phyloP scores from a whole-genome alignment of 23 tunicate genomes.

The Trididemnum clinides region DNA sequence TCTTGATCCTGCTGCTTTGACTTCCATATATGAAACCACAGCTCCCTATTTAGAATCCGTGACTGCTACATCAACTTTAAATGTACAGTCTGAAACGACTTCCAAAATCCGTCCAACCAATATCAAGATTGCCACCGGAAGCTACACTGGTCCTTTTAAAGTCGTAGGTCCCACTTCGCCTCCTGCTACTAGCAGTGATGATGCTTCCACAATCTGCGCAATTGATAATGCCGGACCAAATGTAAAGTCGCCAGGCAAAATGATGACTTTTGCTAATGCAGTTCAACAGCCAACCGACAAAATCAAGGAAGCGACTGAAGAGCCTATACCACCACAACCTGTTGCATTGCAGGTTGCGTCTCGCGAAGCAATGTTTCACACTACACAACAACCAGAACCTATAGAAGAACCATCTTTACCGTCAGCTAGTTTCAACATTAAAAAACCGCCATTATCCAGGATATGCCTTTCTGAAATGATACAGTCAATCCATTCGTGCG shows the following conservation, averaged over 20 bases:
- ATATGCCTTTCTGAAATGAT: neutral
- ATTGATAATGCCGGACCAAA: neutral
- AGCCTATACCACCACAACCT: neutral
- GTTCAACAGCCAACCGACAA: neutral
- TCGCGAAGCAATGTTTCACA: too few relatives aligned
- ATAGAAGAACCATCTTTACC: neutral
- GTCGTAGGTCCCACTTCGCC: constrained; percentile 4
- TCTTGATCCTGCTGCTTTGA: constrained; percentile 36
- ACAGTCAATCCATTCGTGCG: neutral
- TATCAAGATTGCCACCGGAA: neutral
- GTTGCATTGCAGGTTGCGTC: neutral
- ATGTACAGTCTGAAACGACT: neutral
- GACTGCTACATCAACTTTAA: neutral
- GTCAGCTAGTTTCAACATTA: neutral
- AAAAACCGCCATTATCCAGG: neutral
- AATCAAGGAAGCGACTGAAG: neutral
- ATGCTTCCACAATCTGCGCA: neutral
- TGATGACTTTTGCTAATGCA: neutral
- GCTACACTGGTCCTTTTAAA: constrained; percentile 21
- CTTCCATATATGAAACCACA: neutral
- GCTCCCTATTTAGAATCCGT: neutral
- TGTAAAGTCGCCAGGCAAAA: too few relatives aligned
- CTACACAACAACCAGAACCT: neutral
- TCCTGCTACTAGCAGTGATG: neutral
- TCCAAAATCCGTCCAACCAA: neutral